These are phyloP conservation scores for Drosophila nasuta DNA, from an alignment of 1,140 invertebrate species.

Conservation along the genomic window DNA sequence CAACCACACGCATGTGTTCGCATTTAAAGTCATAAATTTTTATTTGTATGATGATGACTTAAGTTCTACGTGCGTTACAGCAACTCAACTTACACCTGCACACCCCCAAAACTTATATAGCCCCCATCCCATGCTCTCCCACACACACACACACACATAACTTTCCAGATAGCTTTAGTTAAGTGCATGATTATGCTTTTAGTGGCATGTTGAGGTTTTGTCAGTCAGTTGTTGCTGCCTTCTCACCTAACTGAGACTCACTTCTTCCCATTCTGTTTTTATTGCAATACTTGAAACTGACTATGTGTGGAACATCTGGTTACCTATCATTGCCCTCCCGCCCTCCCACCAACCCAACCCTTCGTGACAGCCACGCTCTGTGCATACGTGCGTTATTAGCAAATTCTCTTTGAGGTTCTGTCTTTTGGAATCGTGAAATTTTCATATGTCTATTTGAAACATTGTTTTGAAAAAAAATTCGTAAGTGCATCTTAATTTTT, in stretches of 20 bases:
- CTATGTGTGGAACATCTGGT: conserved; percentile 48
- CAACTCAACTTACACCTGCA: conserved; percentile 38
- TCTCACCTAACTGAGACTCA: conserved; percentile 40
- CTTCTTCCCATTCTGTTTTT: conserved; percentile 40
- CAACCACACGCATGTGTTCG: conserved; percentile 35
- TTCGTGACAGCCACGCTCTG: conserved; percentile 1
- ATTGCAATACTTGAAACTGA: conserved; percentile 53
- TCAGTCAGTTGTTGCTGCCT: conserved; percentile 68
- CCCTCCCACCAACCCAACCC: neutral
- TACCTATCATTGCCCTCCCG: conserved; percentile 17
- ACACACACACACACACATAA: conserved; percentile 23
- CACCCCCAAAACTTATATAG: neutral
- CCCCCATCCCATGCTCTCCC: conserved; percentile 5
- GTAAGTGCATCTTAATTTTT: too few relatives aligned
- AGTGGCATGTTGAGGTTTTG: conserved; percentile 82
- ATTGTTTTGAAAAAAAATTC: neutral
- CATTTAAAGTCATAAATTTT: conserved; percentile 80
- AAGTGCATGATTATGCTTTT: conserved; percentile 84
- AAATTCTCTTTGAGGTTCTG: conserved; percentile 63
- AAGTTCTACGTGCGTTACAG: conserved; percentile 77
- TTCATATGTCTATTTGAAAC: neutral
- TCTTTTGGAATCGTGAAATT: conserved; percentile 4
- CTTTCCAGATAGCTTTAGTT: conserved; percentile 70
- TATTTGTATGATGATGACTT: conserved; percentile 83
- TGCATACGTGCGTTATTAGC: conserved; percentile 64